These are phyloP conservation scores for Miltochrista miniata DNA, from an alignment of 2,888 invertebrate species.

Conservation along the genomic window DNA sequence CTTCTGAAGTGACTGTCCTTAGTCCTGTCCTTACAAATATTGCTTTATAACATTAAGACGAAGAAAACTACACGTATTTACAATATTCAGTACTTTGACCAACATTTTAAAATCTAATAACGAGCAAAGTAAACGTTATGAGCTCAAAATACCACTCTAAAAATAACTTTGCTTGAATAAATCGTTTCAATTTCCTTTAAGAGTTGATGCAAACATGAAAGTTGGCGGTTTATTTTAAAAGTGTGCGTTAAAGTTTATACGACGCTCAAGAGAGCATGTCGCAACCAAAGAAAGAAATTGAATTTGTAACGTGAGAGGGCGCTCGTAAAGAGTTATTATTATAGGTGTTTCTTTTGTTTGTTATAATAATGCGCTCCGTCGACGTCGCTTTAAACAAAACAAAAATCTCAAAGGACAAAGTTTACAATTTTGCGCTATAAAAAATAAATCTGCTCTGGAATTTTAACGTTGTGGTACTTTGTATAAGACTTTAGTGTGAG, in stretches of 20 bases:
- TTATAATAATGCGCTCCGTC: slow-evolving; percentile 47
- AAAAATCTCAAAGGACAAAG: slow-evolving; percentile 34
- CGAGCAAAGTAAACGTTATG: slow-evolving; percentile 4
- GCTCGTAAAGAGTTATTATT: slow-evolving; percentile 56
- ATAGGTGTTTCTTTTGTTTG: slow-evolving; percentile 52
- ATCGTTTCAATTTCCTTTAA: slow-evolving; percentile 47
- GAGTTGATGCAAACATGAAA: slow-evolving; percentile 48
- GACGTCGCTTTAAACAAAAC: slow-evolving; percentile 17
- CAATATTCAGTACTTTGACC: neutral
- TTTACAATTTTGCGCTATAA: slow-evolving; percentile 28
- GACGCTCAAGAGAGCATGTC: slow-evolving; percentile 43
- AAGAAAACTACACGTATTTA: neutral
- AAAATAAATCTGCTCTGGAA: slow-evolving; percentile 24
- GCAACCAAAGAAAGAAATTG: slow-evolving; percentile 62
- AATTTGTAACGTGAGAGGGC: slow-evolving; percentile 61
- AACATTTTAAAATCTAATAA: slow-evolving; percentile 6
- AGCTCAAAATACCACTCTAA: slow-evolving; percentile 33
- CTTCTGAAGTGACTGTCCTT: no score
- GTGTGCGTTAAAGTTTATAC: slow-evolving; percentile 53
- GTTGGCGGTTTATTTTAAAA: slow-evolving; percentile 58
- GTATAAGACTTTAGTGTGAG: slow-evolving; percentile 1
- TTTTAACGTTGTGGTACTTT: slow-evolving; percentile 21
- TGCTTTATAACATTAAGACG: no score
- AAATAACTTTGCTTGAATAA: slow-evolving; percentile 36
- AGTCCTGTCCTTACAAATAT: no score